These are phyloP conservation scores for Dendroctonus ponderosae DNA, from an alignment of 1,140 invertebrate species.

Conservation along the genomic window DNA sequence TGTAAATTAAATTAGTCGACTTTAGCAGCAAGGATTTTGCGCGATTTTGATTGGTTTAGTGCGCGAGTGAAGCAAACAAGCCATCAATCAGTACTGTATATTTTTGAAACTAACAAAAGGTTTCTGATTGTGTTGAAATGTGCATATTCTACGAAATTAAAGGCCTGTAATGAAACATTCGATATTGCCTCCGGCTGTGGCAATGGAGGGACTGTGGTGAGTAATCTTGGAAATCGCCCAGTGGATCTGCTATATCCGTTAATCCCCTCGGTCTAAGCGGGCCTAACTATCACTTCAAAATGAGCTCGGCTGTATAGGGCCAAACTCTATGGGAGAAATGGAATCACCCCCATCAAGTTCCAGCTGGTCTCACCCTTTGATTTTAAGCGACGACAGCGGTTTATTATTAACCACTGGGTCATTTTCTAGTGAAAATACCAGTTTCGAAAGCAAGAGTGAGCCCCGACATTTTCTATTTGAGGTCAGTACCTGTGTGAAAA, in stretches of 20 bases:
- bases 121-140: not conserved
- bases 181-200: not conserved
- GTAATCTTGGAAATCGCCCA: not conserved
- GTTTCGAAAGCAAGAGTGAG: conserved; percentile 54
- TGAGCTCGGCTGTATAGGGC: not conserved
- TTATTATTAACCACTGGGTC: conserved; percentile 63
- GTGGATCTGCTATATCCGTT: not conserved
- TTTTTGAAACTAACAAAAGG: not conserved
- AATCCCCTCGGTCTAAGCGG: not conserved
- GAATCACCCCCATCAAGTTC: conserved; percentile 62
- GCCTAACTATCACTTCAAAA: not conserved
- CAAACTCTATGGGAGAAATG: conserved; percentile 46
- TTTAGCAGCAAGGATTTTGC: conserved; percentile 8
- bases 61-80: not conserved
- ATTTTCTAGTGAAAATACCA: conserved; percentile 58
- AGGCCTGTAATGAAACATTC: not conserved
- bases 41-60: not conserved
- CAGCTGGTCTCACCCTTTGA: conserved; percentile 59
- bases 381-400: conserved; percentile 62
- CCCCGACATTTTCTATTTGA: conserved; percentile 58
- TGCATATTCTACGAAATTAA: not conserved
- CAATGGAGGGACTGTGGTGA: not conserved
- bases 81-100: not conserved
- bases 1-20: conserved; percentile 15
- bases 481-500: conserved; percentile 46